Evolutionary conservation across 2,888 invertebrate species (phyloP), one percentile per base, ranked within the genome.

Genomic region (Ennomos quercinarius): DNA sequence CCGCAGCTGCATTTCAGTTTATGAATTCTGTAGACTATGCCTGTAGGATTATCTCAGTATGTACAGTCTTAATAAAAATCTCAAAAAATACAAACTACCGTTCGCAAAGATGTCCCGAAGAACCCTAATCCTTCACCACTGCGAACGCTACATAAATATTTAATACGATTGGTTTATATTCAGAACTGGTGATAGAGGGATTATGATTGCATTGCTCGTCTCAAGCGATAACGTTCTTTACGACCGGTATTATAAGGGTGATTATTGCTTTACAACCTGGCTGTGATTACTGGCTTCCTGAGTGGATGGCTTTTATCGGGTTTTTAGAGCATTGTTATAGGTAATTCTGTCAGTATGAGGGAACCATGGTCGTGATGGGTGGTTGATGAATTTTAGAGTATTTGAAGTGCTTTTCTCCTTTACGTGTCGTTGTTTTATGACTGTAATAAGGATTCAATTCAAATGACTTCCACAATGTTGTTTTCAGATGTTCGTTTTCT

Each of bases 171-270:
- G 77, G 76, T 77, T 76, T 73, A 68, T 76, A 76, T 77, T 75
- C 77, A 71, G 70, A 70, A 63, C 57, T 63, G 64, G 73, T 81
- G 80, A 84, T 86, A 84, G 81, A 83, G 78, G 77, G 84, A 83
- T 84, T 80, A 84, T 85, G 83, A 84, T 82, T 82, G 80, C 75
- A 78, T 79, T 77, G 78, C 70, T 66, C 73, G 72, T 75, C 77
- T 73, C 80, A 75, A 64, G 74, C 74, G 68, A 76, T 78, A 78
- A 76, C 76, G 70, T 72, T 64, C 81, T 78, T 77, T 83, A 81
- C 76, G 66, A 42, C 53, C 34, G 54, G 57, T 66, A 68, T 63
- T 66, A 75, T 79, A 82, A 74, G 78, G 76, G 71, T 61, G 74
- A 59, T 74, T 72, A 70, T 77, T 61, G 71, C 70, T 69, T 77